Evolutionary conservation across 2,797 vertebrate species (phyloP).

Genomic region (Rhinatrema bivittatum): DNA sequence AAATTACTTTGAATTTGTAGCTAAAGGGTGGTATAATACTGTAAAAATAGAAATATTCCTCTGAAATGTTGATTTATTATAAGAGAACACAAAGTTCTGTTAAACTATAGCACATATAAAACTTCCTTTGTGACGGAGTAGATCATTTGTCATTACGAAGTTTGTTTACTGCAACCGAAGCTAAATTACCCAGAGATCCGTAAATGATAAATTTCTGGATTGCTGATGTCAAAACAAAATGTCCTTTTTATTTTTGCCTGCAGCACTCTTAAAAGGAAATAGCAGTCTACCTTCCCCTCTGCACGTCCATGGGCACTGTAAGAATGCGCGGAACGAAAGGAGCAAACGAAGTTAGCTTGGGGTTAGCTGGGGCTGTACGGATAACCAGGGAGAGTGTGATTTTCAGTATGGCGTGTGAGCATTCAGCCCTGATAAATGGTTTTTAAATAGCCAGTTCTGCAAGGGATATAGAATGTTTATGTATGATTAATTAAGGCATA

Average conservation of each 20-base stretch:
- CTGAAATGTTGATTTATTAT: conserved; percentile 7
- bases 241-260: conserved; percentile 13
- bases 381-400: conserved; percentile 1
- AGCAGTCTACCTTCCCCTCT: conserved; percentile 16
- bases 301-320: background rate
- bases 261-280: conserved; percentile 15
- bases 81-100: conserved; percentile 7
- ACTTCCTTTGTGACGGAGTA: conserved; percentile 26
- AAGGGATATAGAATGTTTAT: conserved; percentile 27
- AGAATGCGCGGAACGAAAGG: no score
- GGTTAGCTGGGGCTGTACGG: conserved; percentile 14
- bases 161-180: conserved; percentile 34
- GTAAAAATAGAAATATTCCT: no score
- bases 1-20: no score
- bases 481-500: conserved; percentile 53
- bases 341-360: conserved; percentile 10
- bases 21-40: no score
- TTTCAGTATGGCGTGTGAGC: conserved; percentile 6
- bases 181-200: conserved; percentile 21
- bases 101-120: conserved; percentile 15
- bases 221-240: conserved; percentile 33
- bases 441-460: conserved; percentile 29
- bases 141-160: conserved; percentile 32
- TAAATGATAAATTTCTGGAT: conserved; percentile 40
- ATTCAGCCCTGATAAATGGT: conserved; percentile 28